Evolutionary conservation across 2,888 invertebrate genomes (phyloP).

Genomic region (Pycnomerus fuliginosus): DNA sequence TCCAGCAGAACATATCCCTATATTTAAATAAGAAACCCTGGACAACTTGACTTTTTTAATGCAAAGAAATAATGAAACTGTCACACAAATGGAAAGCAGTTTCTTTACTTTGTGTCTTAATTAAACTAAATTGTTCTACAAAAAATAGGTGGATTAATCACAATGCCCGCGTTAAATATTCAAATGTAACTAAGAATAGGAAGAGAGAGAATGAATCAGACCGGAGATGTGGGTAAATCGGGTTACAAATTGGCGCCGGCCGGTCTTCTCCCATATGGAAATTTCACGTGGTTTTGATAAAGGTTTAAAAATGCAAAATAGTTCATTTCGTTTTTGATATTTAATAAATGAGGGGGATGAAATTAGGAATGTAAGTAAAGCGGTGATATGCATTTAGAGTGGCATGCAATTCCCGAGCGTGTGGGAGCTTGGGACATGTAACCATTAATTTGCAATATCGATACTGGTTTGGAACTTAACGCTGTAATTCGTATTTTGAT

Average conservation of each 20-base stretch:
- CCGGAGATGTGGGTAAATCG: constrained; percentile 13
- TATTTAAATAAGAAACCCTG: too few relatives aligned
- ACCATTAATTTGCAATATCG: constrained; percentile 18
- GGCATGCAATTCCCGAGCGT: background rate
- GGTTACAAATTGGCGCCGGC: constrained; percentile 18
- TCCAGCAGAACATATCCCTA: too few relatives aligned
- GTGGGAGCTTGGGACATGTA: constrained; percentile 3
- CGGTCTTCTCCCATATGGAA: background rate
- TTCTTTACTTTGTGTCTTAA: background rate
- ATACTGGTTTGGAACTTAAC: constrained; percentile 5
- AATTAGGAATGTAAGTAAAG: too few relatives aligned
- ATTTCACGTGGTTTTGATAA: background rate
- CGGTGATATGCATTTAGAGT: too few relatives aligned
- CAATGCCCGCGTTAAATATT: constrained; percentile 6
- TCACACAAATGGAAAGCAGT: too few relatives aligned
- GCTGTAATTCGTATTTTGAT: constrained; percentile 16
- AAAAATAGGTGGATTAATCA: constrained; percentile 2
- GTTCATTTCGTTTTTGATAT: too few relatives aligned
- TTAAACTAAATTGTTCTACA: background rate
- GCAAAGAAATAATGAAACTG: too few relatives aligned
- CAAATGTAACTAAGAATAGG: constrained; percentile 11
- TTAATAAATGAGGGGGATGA: too few relatives aligned
- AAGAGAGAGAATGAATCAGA: constrained; percentile 12
- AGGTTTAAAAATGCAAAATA: background rate
- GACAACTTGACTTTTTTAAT: too few relatives aligned